Evolutionary conservation across 2,797 vertebrate genomes (phyloP).

Genomic region (Chaetodon trifasciatus): DNA sequence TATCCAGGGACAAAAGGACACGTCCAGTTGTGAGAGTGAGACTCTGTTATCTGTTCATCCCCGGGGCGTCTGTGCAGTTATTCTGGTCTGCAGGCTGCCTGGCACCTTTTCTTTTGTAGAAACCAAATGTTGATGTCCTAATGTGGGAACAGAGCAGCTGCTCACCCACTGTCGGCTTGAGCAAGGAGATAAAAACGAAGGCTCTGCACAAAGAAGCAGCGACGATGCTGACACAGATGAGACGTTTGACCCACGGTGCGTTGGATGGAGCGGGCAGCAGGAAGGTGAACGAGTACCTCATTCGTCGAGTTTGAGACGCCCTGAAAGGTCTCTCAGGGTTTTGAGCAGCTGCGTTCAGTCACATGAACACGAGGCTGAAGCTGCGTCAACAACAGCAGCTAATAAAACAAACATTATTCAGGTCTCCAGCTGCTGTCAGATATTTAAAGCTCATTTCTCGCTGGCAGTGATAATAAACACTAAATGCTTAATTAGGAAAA

Average conservation of each 20-base stretch:
- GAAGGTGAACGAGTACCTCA: no score
- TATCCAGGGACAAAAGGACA: background rate
- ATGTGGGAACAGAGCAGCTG: background rate
- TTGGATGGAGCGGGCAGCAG: background rate
- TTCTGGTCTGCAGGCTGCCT: background rate
- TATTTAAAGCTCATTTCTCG: conserved; percentile 22
- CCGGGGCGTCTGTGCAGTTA: background rate
- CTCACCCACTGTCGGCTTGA: background rate
- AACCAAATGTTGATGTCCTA: background rate
- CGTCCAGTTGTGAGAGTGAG: background rate
- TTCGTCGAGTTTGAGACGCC: background rate
- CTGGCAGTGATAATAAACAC: conserved; percentile 31
- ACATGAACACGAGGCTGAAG: no score
- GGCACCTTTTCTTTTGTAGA: conserved; percentile 3
- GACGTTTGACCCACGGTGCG: background rate
- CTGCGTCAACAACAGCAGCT: background rate
- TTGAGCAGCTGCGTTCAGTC: background rate
- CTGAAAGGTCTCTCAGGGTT: background rate
- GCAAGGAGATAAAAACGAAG: background rate
- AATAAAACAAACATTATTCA: conserved; percentile 28
- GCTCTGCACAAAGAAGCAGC: background rate
- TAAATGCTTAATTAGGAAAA: conserved; percentile 38
- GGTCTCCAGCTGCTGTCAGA: conserved; percentile 4
- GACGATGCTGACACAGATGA: background rate
- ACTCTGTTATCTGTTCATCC: background rate